phyloP scores from a whole-genome alignment of 2,113 vertebrate genomes.

The Platysteira castanea region DNA sequence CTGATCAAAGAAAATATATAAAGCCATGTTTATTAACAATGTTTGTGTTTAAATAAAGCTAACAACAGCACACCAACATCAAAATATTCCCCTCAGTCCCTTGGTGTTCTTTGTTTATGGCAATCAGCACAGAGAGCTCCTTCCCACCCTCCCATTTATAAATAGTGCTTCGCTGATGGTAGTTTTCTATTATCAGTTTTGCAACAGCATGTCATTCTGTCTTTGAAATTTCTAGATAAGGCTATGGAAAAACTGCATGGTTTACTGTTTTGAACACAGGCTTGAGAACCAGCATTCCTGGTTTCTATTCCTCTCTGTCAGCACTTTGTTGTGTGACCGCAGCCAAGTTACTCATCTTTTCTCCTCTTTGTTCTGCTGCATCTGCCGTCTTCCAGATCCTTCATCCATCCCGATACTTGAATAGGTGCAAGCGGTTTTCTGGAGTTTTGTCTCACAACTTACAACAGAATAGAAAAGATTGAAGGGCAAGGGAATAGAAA shows the following conservation, averaged over 20 bases:
- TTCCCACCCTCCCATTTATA: slow-evolving; percentile 30
- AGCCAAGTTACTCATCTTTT: not conserved
- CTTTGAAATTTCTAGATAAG: slow-evolving; percentile 35
- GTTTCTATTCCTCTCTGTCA: slow-evolving; percentile 5
- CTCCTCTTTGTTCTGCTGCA: not conserved
- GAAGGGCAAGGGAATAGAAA: not conserved
- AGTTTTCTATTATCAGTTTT: slow-evolving; percentile 15
- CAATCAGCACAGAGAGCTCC: not conserved
- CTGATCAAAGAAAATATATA: slow-evolving; percentile 33
- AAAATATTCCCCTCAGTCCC: not conserved
- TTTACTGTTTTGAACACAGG: not conserved
- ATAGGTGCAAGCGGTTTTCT: not conserved
- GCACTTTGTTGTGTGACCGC: not conserved
- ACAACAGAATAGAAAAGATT: not conserved
- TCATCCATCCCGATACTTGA: not conserved
- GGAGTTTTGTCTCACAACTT: not conserved
- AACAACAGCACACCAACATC: not conserved
- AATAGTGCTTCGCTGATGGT: not conserved
- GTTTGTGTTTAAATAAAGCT: slow-evolving; percentile 32
- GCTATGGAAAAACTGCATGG: not conserved
- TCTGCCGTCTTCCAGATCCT: not conserved
- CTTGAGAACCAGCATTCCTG: not conserved
- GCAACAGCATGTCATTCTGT: not conserved
- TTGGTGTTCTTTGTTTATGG: slow-evolving; percentile 12
- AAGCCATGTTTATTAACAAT: slow-evolving; percentile 47